Percentiles rank a stretch among this genome's conserved stretches.
Conservation (phyloP, 2,888 invertebrate genomes). For the Taenaris catops region DNA sequence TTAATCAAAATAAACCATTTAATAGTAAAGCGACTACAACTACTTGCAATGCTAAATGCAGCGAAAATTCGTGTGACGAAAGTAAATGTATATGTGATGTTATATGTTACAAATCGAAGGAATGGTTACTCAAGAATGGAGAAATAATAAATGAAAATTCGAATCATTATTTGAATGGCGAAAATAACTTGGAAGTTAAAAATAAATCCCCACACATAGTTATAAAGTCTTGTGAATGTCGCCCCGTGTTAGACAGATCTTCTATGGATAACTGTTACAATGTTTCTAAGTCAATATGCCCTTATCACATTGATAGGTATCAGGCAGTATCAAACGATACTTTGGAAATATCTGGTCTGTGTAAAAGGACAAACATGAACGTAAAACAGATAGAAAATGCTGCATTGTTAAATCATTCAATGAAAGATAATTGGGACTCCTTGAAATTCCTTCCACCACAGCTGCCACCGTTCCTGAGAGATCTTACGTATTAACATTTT, state of each 20-base stretch:
- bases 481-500: constrained; percentile 3
- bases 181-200: constrained; percentile 4
- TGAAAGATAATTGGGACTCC: constrained; percentile 33
- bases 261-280: constrained; percentile 30
- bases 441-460: constrained; percentile 48
- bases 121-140: constrained; percentile 19
- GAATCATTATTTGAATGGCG: background rate
- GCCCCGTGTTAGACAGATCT: constrained; percentile 14
- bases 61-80: constrained; percentile 29
- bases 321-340: constrained; percentile 32
- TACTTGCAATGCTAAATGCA: constrained; percentile 31
- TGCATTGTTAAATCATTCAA: constrained; percentile 2
- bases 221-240: constrained; percentile 31
- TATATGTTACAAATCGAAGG: constrained; percentile 21
- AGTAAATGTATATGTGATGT: constrained; percentile 38
- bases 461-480: constrained; percentile 44
- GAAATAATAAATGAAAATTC: background rate
- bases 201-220: constrained; percentile 30
- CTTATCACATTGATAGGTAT: constrained; percentile 30
- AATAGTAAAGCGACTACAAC: constrained; percentile 38
- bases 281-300: constrained; percentile 29
- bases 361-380: constrained; percentile 5
- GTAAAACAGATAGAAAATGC: constrained; percentile 1
- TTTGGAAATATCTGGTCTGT: constrained; percentile 31
- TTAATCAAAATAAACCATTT: constrained; percentile 24